These are phyloP conservation scores for Oligia strigilis DNA, from an alignment of 2,888 invertebrate species.

Conservation along the genomic window DNA sequence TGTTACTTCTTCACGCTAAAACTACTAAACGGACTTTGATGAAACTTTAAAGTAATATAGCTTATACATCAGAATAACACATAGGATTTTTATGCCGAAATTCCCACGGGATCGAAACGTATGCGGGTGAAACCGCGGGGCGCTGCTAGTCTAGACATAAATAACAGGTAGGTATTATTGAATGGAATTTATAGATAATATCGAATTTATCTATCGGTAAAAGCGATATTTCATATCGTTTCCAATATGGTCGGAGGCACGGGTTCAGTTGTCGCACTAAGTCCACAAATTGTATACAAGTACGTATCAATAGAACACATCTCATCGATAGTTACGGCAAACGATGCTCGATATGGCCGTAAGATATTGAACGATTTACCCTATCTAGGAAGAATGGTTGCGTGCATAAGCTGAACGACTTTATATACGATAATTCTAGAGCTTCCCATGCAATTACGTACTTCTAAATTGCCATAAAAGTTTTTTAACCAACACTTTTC, in stretches of 20 bases:
- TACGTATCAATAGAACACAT: constrained; percentile 69
- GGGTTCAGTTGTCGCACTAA: constrained; percentile 65
- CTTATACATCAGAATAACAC: too few relatives aligned
- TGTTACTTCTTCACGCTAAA: too few relatives aligned
- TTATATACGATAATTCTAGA: constrained; percentile 74
- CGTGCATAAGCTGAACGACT: constrained; percentile 76
- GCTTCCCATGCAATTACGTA: constrained; percentile 80
- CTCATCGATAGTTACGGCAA: constrained; percentile 67
- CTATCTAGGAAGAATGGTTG: constrained; percentile 72
- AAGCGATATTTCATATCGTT: constrained; percentile 58
- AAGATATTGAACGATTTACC: constrained; percentile 73
- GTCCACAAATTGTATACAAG: constrained; percentile 67
- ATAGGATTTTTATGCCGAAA: too few relatives aligned
- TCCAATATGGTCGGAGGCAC: constrained; percentile 66
- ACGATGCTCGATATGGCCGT: constrained; percentile 70
- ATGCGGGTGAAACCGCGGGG: too few relatives aligned
- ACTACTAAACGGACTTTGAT: too few relatives aligned
- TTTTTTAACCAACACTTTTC: constrained; percentile 79
- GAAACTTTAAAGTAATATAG: too few relatives aligned
- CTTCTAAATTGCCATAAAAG: constrained; percentile 75
- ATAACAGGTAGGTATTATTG: constrained; percentile 53
- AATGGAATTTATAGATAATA: constrained; percentile 64
- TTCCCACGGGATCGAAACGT: too few relatives aligned
- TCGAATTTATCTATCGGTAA: constrained; percentile 53
- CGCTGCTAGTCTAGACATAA: constrained; percentile 16